Evolutionary conservation across 2,797 vertebrate species (phyloP).

Genomic region (Rhodeus uyekii): DNA sequence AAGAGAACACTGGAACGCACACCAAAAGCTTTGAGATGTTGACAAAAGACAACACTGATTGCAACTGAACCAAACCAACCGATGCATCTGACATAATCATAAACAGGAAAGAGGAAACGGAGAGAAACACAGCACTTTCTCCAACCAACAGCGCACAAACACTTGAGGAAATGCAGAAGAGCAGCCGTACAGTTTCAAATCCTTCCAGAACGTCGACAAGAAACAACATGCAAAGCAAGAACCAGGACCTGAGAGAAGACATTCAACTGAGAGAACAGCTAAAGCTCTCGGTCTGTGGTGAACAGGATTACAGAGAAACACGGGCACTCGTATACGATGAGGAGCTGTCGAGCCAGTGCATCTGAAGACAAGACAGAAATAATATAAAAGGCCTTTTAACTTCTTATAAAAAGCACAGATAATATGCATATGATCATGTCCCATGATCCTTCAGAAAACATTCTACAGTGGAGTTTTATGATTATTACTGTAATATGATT

Average conservation of each 20-base stretch:
- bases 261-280: neutral
- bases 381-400: neutral
- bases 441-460: neutral
- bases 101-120: slow-evolving; percentile 69
- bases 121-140: slow-evolving; percentile 28
- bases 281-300: neutral
- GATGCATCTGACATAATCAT: slow-evolving; percentile 8
- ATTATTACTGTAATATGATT: too few species aligned
- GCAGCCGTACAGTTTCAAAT: slow-evolving; percentile 57
- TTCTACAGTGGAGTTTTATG: too few species aligned
- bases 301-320: neutral
- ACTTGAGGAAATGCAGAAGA: slow-evolving; percentile 67
- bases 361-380: neutral
- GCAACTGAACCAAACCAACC: neutral
- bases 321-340: neutral
- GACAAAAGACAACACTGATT: neutral
- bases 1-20: neutral
- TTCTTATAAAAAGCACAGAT: neutral
- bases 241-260: neutral
- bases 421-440: neutral
- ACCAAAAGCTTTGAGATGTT: neutral
- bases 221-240: slow-evolving; percentile 37
- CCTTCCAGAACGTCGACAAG: slow-evolving; percentile 64
- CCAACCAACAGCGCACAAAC: neutral
- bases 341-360: neutral